phyloP scores from a whole-genome alignment of 2,888 invertebrate species.

The Synergus laeviventris region DNA sequence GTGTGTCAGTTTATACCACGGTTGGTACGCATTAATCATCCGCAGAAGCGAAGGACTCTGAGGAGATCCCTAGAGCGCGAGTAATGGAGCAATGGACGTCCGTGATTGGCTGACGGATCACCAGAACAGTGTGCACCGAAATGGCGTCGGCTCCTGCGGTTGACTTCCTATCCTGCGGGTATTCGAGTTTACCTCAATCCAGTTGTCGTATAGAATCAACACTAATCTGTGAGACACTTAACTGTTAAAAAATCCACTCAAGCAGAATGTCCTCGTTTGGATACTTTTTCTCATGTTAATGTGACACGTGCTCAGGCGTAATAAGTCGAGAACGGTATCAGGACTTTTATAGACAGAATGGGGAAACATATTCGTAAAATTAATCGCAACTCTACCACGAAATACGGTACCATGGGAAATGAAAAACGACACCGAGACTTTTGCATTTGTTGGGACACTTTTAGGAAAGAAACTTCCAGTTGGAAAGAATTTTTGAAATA shows the following conservation, averaged over 20 bases:
- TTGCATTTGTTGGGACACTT: no score
- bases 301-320: no score
- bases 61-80: slow-evolving; percentile 45
- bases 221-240: not conserved
- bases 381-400: no score
- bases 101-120: slow-evolving; percentile 61
- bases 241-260: not conserved
- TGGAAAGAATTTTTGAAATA: no score
- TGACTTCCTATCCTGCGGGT: slow-evolving; percentile 13
- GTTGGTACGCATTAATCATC: slow-evolving; percentile 44
- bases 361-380: no score
- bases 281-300: not conserved
- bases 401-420: no score
- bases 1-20: slow-evolving; percentile 44
- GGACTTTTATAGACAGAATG: no score
- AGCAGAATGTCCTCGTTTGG: not conserved
- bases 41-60: slow-evolving; percentile 34
- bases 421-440: no score
- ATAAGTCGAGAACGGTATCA: no score
- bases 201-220: slow-evolving; percentile 1
- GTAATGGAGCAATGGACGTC: slow-evolving; percentile 57
- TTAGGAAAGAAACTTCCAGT: no score
- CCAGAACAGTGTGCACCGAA: slow-evolving; percentile 55
- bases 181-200: slow-evolving; percentile 10
- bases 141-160: slow-evolving; percentile 50